Evolutionary conservation across 2,113 vertebrate genomes (phyloP), one percentile per base, ranked within the genome.

Genomic region (Megaceryle torquata): DNA sequence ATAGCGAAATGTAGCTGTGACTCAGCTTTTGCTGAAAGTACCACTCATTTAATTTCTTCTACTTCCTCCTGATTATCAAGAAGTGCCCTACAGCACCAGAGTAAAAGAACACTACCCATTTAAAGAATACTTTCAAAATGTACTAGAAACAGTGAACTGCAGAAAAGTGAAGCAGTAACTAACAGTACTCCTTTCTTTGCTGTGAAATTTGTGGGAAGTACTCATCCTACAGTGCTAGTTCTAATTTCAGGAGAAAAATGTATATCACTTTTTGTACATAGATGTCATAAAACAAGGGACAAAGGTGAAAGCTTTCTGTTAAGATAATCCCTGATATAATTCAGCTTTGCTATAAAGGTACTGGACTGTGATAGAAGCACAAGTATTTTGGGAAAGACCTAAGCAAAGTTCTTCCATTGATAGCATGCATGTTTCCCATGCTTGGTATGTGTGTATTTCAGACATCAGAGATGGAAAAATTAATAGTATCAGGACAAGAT

Each of bases 21-120:
- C 89, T 97, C 95, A 69, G 92, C 89, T 94, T 91, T 95, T 96
- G 77, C 85, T 83, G n/a, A 86, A 84, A 89, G 48, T 51, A 54
- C 21, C n/a, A 39, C 54, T 93, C 79, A 57, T 46, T 96, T 93
- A 3, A 16, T 94, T 85, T 94, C 85, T 95, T 29, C n/a, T 53
- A 60, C 82, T 96, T 96, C 94, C 67, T 92, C 70, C 84, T 94
- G 59, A 25, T 92, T 91, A 88, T 84, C 83, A 72, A 77, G 86
- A 97, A 95, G 82, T 82, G 63, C 46, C 54, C 39, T 92, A 15
- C 71, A 84, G 51, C 51, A 21, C 68, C 67, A 69, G n/a, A 71
- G 41, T 67, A 61, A 78, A 71, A 86, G 63, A 82, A 76, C 46
- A 20, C 35, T 93, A 81, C 43, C 44, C 6, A 14, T 80, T 92